Evolutionary conservation across 2,113 vertebrate species (phyloP).

Genomic region (Pteruthius melanotis): DNA sequence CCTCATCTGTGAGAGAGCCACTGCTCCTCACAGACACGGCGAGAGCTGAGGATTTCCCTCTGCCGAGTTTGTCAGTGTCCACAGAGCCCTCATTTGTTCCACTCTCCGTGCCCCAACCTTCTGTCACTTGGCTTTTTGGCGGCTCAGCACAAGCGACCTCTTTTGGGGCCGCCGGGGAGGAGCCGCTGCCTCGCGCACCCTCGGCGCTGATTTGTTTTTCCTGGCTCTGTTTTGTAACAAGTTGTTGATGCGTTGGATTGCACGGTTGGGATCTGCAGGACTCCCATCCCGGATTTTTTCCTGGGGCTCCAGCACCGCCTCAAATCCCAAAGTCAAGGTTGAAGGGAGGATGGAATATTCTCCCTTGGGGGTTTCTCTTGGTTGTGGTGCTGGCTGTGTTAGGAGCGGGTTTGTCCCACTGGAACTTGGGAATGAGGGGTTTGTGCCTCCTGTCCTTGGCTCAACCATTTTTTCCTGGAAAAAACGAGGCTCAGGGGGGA

Average conservation of each 20-base stretch:
- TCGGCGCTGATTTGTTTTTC: background rate
- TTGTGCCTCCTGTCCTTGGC: background rate
- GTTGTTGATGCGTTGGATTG: background rate
- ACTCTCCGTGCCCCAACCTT: background rate
- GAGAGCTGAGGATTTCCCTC: too few relatives aligned
- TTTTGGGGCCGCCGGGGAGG: background rate
- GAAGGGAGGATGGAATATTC: background rate
- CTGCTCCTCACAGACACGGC: too few relatives aligned
- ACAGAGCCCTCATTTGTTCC: background rate
- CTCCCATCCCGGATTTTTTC: background rate
- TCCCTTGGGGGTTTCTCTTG: background rate
- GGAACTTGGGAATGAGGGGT: background rate
- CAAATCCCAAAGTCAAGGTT: background rate
- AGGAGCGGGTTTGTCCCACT: background rate
- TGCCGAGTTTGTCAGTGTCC: too few relatives aligned
- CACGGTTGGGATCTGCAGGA: background rate
- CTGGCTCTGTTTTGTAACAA: background rate
- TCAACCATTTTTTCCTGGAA: accelerated
- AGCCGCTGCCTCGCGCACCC: background rate
- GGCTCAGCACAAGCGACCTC: background rate
- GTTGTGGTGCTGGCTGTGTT: background rate
- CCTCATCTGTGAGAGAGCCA: too few relatives aligned
- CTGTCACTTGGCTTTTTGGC: background rate
- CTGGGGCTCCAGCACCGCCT: background rate
- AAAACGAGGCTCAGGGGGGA: background rate